Base-by-base conservation (phyloP, 2,797 vertebrate genomes). In the Phoxinus dragarum region DNA sequence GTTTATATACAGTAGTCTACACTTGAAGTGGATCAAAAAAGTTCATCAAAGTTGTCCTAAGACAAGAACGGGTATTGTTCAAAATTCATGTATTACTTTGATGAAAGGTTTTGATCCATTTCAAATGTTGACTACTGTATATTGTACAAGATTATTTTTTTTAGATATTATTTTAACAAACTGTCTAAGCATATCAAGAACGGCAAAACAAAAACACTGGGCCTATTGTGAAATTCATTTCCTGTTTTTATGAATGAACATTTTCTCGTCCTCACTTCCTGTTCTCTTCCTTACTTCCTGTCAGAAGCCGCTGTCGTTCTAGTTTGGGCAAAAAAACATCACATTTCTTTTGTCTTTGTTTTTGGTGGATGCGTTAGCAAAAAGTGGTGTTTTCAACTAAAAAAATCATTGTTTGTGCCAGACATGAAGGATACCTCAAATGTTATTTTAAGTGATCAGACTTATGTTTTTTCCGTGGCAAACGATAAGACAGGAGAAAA, bases 141-240 rank as follows among this genome's bases (percentile, higher is more conserved):
- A 56, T 56, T 56, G 1, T 56, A 11, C 23, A 59, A 11, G 10
- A 5, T 59, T 59, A n/a, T 59, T 61, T 10, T 23, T 19, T 61
- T 14, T 64, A 27, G 27, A 27, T 27, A 27, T 27, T 59, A n/a
- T 66, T 66, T 66, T 17, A 17, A 47, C 38, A 71, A 75, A 54
- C 12, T 9, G 34, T 59, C 34, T 77, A 40, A 54, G 3, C 1
- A 36, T 49, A 73, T 31, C 61, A 64, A 64, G 11, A 27, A 61
- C 1, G 0, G 6, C 6, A 17, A 38, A 72, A 81, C 44, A 16
- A 64, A 82, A 66, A 19, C 0, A 21, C 27, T 7, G 27, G 14
- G 4, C 0, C n/a, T 5, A 54, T 87, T 91, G 66, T 72, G 78
- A 85, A 89, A 90, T 66, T 66, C 49, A 88, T 85, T 91, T 90